phyloP scores from a whole-genome alignment of 92 coral and sea anemone species.

The Diadumene lineata region DNA sequence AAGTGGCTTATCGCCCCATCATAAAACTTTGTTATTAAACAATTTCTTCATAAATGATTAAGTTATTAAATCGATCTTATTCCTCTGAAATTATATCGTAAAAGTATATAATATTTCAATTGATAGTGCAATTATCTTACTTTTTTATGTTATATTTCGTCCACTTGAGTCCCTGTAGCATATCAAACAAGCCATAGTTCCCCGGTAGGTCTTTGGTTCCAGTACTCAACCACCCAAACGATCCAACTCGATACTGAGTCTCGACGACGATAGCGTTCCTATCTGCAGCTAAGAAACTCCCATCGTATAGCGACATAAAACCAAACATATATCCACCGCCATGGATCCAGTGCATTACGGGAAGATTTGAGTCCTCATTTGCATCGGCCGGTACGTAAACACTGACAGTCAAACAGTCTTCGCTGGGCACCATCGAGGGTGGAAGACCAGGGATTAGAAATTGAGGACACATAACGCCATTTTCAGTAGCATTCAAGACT shows the following conservation, averaged over 20 bases:
- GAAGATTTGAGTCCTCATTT: background rate
- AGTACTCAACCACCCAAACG: slow-evolving; percentile 10
- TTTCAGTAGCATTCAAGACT: slow-evolving; percentile 12
- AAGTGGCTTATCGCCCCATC: no score
- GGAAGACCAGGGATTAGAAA: slow-evolving; percentile 22
- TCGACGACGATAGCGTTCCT: slow-evolving; percentile 16
- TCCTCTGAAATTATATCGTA: no score
- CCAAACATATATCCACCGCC: slow-evolving; percentile 18
- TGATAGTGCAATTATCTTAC: background rate
- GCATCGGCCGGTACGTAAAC: slow-evolving; percentile 10
- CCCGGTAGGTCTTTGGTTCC: slow-evolving; percentile 11
- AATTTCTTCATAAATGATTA: no score
- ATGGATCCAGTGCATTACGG: slow-evolving; percentile 25
- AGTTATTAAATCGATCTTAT: no score
- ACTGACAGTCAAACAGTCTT: slow-evolving; percentile 18
- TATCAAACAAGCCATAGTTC: slow-evolving; percentile 20
- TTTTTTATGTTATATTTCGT: background rate
- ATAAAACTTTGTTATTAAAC: no score
- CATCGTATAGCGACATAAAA: background rate
- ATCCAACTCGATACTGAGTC: slow-evolving; percentile 15
- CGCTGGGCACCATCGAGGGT: slow-evolving; percentile 6
- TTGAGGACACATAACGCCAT: slow-evolving; percentile 16
- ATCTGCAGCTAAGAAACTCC: background rate
- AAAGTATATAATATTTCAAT: no score
- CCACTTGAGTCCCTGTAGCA: background rate